phyloP scores from a whole-genome alignment of 1,140 invertebrate genomes.

The Ladona fulva region DNA sequence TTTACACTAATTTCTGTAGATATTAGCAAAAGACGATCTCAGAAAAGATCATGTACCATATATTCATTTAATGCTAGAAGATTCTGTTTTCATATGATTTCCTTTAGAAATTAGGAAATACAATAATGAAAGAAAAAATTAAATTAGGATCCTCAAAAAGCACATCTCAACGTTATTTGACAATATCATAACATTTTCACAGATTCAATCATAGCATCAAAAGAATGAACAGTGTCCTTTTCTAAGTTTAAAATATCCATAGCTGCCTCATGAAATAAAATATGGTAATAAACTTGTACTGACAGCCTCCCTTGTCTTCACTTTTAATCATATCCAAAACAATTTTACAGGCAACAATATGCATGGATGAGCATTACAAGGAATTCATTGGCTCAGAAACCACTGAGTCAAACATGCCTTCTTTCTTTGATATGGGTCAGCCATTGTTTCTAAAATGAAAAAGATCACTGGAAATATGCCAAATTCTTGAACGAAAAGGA shows the following conservation, averaged over 20 bases:
- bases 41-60: too few relatives aligned
- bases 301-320: background rate
- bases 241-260: background rate
- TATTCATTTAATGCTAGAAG: too few relatives aligned
- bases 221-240: background rate
- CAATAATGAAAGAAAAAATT: background rate
- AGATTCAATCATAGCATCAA: background rate
- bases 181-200: background rate
- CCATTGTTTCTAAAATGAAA: background rate
- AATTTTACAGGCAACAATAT: conserved; percentile 2
- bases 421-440: background rate
- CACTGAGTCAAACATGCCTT: background rate
- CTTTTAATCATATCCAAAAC: background rate
- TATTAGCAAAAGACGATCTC: too few relatives aligned
- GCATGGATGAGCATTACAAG: background rate
- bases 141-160: background rate
- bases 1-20: too few relatives aligned
- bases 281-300: background rate
- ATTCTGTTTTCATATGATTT: too few relatives aligned
- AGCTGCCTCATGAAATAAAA: background rate
- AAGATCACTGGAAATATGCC: background rate
- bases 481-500: background rate
- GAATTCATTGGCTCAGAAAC: background rate
- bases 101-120: too few relatives aligned
- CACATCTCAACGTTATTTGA: background rate